Evolutionary conservation across 2,113 vertebrate genomes (phyloP).

Genomic region (Ovis aries): DNA sequence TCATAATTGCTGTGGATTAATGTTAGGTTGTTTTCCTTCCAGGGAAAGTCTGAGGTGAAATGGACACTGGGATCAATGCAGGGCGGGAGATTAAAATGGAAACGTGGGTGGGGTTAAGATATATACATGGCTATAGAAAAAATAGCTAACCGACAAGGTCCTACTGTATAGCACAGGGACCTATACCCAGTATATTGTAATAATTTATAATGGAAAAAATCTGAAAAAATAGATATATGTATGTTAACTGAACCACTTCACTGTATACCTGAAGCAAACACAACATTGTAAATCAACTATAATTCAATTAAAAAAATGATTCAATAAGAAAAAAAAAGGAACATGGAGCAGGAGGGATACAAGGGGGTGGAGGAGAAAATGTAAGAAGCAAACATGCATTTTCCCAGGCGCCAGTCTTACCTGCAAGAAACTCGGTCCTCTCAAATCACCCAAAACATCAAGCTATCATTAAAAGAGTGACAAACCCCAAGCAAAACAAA

Average conservation of each 20-base stretch:
- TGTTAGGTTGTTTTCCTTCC: background rate
- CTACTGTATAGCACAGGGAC: background rate
- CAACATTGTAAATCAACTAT: background rate
- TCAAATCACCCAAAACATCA: background rate
- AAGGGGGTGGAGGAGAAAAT: background rate
- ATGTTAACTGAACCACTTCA: background rate
- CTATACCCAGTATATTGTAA: background rate
- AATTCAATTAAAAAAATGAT: background rate
- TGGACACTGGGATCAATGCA: background rate
- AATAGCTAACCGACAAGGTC: background rate
- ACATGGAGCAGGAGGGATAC: background rate
- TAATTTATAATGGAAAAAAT: background rate
- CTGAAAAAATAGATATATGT: background rate
- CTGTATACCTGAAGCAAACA: background rate
- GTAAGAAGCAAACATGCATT: background rate
- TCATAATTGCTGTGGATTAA: conserved; percentile 12
- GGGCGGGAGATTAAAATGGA: background rate
- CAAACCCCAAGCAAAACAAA: conserved; percentile 59
- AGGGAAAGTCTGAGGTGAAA: background rate
- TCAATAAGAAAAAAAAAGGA: background rate
- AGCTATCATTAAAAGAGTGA: conserved; percentile 25
- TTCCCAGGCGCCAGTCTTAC: background rate
- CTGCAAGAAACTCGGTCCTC: background rate
- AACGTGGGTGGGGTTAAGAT: background rate
- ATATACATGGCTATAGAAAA: background rate